Evolutionary conservation across 2,797 vertebrate genomes (phyloP).

Genomic region (Urophycis tenuis): DNA sequence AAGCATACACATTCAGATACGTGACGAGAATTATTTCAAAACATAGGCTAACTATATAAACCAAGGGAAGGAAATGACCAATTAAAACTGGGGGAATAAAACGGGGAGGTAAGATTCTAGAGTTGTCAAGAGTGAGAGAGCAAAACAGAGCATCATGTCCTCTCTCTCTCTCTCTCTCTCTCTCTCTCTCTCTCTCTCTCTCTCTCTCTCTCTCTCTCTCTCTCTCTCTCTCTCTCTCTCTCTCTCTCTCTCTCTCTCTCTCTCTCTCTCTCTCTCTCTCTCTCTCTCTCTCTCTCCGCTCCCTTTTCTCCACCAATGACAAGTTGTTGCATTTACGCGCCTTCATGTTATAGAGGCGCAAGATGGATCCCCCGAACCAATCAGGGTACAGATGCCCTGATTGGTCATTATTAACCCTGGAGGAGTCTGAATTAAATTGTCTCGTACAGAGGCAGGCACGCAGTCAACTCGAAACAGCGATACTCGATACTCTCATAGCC

Average conservation of each 20-base stretch:
- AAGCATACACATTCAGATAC: neutral
- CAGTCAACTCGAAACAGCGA: no score
- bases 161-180: neutral
- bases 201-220: no score
- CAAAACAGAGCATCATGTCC: neutral
- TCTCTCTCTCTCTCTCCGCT: no score
- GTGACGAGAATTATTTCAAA: no score
- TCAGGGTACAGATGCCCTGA: neutral
- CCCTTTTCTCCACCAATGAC: no score
- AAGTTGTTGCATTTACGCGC: neutral
- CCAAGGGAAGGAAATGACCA: neutral
- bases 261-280: neutral
- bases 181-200: neutral
- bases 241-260: no score
- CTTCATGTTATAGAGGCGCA: neutral
- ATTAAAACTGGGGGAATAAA: no score
- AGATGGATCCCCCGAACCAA: neutral
- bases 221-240: neutral
- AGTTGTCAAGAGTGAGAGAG: neutral
- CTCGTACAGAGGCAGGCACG: no score
- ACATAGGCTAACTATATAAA: neutral
- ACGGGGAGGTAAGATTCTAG: neutral
- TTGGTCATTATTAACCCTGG: neutral
- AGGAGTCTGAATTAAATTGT: neutral
- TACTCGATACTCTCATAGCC: no score